These are phyloP conservation scores for Porites lutea DNA, from an alignment of 64 coral and sea anemone genomes.

Conservation along the genomic window DNA sequence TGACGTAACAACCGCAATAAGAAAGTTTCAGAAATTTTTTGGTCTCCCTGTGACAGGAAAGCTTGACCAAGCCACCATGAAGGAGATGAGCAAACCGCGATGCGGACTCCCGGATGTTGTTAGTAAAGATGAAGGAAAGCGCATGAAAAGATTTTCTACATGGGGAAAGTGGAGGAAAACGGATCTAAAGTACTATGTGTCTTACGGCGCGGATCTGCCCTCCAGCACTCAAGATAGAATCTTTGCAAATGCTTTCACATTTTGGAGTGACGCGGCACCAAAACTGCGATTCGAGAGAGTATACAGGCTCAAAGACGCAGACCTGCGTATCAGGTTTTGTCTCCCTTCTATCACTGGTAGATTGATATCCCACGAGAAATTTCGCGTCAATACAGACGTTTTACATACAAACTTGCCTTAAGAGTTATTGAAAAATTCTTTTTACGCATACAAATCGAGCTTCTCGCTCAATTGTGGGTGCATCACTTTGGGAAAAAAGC, in stretches of 20 bases:
- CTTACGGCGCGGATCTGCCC: constrained; percentile 25
- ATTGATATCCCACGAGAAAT: too few species aligned
- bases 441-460: too few species aligned
- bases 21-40: constrained; percentile 79
- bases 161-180: not conserved
- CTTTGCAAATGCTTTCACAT: not conserved
- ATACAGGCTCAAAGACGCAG: too few species aligned
- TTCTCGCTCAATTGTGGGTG: too few species aligned
- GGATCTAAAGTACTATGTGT: constrained; percentile 8
- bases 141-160: not conserved
- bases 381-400: too few species aligned
- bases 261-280: too few species aligned
- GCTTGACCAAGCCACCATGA: constrained; percentile 64
- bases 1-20: constrained; percentile 72
- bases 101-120: constrained; percentile 75
- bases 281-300: too few species aligned
- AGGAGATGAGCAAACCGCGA: constrained; percentile 77
- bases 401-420: too few species aligned
- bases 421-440: too few species aligned
- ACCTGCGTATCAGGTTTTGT: too few species aligned
- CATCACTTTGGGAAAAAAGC: too few species aligned
- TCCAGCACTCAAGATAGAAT: not conserved
- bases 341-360: too few species aligned
- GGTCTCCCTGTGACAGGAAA: constrained; percentile 61
- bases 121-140: not conserved